Conservation (phyloP, 2,113 vertebrate genomes). For the Dasypus novemcinctus region DNA sequence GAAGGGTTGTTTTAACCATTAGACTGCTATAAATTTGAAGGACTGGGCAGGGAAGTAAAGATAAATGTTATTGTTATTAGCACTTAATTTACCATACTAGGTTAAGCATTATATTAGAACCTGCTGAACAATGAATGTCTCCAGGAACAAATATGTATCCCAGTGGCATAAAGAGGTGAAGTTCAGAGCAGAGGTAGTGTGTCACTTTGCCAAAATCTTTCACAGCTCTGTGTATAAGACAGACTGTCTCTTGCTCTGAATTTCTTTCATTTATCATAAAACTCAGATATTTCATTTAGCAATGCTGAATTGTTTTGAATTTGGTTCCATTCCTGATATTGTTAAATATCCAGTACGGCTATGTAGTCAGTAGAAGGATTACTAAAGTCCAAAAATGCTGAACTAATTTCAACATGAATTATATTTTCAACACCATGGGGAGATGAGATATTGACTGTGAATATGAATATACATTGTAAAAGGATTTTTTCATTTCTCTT, state of each 20-base stretch:
- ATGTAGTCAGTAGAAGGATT: neutral
- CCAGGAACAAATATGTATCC: neutral
- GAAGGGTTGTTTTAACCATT: neutral
- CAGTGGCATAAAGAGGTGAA: neutral
- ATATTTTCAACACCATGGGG: conserved; percentile 18
- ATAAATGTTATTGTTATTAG: neutral
- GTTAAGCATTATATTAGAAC: neutral
- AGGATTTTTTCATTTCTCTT: neutral
- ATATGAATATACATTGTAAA: conserved; percentile 27
- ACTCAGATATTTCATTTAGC: conserved; percentile 2
- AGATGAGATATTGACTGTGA: neutral
- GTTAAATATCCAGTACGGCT: neutral
- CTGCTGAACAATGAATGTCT: neutral
- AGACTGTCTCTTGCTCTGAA: neutral
- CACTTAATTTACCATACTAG: neutral
- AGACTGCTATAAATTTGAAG: neutral
- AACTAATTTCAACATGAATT: conserved; percentile 1
- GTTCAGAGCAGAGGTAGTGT: neutral
- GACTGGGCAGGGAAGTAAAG: neutral
- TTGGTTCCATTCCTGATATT: neutral
- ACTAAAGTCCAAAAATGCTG: neutral
- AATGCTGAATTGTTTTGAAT: neutral
- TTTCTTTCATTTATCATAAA: conserved; percentile 45
- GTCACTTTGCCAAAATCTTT: neutral
- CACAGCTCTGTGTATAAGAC: neutral